phyloP scores from a whole-genome alignment of 2,888 invertebrate species.

The Phyllotreta cruciferae region DNA sequence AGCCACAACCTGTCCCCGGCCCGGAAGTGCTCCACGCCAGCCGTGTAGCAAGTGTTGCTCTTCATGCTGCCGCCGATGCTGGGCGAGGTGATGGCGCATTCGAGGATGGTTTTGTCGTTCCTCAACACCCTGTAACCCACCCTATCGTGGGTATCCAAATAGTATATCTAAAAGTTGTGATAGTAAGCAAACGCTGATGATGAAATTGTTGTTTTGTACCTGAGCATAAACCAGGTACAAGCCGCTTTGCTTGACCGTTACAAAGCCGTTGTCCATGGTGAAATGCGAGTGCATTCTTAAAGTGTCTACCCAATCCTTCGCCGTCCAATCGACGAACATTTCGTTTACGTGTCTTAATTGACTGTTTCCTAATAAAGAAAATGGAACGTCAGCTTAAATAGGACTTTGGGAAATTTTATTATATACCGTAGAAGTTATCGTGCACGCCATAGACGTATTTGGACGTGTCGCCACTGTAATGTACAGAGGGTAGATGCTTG shows the following conservation, averaged over 20 bases:
- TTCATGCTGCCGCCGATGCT: constrained; percentile 63
- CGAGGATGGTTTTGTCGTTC: constrained; percentile 68
- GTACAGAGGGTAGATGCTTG: constrained; percentile 66
- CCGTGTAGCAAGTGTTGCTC: constrained; percentile 78
- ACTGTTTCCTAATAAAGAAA: constrained; percentile 66
- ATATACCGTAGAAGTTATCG: constrained; percentile 60
- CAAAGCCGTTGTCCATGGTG: constrained; percentile 67
- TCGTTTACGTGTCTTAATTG: constrained; percentile 64
- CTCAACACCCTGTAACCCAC: constrained; percentile 78
- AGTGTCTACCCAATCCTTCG: constrained; percentile 68
- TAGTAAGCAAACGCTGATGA: constrained; percentile 10
- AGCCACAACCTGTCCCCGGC: constrained; percentile 73
- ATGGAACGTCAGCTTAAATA: not conserved
- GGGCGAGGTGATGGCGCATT: constrained; percentile 76
- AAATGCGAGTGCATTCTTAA: constrained; percentile 70
- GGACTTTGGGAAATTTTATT: constrained; percentile 3
- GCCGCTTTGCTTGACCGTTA: constrained; percentile 74
- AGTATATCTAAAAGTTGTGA: constrained; percentile 70
- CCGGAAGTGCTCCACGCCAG: constrained; percentile 69
- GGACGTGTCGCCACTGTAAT: constrained; percentile 70
- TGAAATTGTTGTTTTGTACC: constrained; percentile 56
- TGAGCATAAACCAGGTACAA: constrained; percentile 81
- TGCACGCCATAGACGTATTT: constrained; percentile 65
- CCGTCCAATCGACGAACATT: constrained; percentile 71
- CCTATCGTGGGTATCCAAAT: constrained; percentile 77